These are phyloP conservation scores for Ormia ochracea DNA, from an alignment of 2,888 invertebrate species.

Conservation along the genomic window DNA sequence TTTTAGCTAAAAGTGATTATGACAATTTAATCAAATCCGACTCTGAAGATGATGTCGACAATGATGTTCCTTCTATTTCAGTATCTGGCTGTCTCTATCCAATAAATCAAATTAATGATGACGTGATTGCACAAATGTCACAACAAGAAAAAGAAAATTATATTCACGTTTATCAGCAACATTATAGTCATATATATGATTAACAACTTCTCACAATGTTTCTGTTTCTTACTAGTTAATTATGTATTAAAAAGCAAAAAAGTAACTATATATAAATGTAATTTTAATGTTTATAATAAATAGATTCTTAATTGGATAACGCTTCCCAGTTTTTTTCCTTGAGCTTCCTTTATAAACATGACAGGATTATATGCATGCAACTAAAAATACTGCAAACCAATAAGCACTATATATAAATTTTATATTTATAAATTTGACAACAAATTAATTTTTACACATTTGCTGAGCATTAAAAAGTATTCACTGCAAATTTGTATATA, in stretches of 20 bases:
- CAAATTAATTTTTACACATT: too few species aligned
- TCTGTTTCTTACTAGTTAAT: conserved; percentile 29
- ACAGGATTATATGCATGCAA: too few species aligned
- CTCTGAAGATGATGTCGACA: conserved; percentile 74
- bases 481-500: too few species aligned
- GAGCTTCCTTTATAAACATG: too few species aligned
- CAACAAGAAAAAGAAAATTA: conserved; percentile 94
- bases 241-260: conserved; percentile 17
- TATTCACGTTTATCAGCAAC: conserved; percentile 95
- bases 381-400: too few species aligned
- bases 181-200: conserved; percentile 92
- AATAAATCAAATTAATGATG: conserved; percentile 90
- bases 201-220: conserved; percentile 70
- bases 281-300: too few species aligned
- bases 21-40: conserved; percentile 79
- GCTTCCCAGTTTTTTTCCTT: too few species aligned
- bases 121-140: conserved; percentile 92
- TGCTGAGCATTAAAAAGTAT: too few species aligned
- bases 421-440: too few species aligned
- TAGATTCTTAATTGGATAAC: too few species aligned
- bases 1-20: conserved; percentile 83
- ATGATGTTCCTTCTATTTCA: conserved; percentile 87
- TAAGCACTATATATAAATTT: too few species aligned
- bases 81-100: conserved; percentile 88
- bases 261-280: too few species aligned